Evolutionary conservation across 2,113 vertebrate species (phyloP), one percentile per base, ranked within the genome.

Genomic region (Diphyllodes magnificus): DNA sequence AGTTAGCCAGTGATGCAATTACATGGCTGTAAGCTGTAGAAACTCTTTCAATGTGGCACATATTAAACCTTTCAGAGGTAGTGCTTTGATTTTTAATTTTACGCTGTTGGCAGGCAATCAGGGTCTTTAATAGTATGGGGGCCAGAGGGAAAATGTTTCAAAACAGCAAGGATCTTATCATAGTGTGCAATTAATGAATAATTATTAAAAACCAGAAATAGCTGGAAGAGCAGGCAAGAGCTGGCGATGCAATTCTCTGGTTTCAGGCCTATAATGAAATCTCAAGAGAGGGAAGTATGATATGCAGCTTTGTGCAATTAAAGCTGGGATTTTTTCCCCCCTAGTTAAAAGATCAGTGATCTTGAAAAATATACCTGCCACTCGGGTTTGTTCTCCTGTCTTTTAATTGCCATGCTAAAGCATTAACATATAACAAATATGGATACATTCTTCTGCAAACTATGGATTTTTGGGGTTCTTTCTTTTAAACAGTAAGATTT

Each of bases 11-110:
- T 88, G 97, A 96, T 97, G 96, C 96, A 95, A 95, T 96, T 97
- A 98, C 97, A 97, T 96, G 97, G 88, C 96, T 97, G 96, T 96
- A 93, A 96, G 95, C 97, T 94, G 94, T 89, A 97, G 92, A 97
- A 96, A 92, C 91, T 89, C 92, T 94, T 97, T 97, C 96, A 93
- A n/a, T 94, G 92, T 96, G 94, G 96, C 97, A 96, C 63, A 82
- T 96, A 96, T 97, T 97, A 98, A 98, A 98, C 97, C 97, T 98
- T 98, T 97, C 97, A 92, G 96, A 98, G 97, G 97, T 96, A 96
- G 77, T 63, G 82, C 97, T 98, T 98, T 98, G 98, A 98, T 98
- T 98, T 98, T 98, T 98, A 98, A 98, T 98, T 98, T 98, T 98
- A 97, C 23, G 39, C 97, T 98, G 95, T 97, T 98, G 97, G 97